Evolutionary conservation across 2,888 invertebrate genomes (phyloP).

Genomic region (Tillus elongatus): DNA sequence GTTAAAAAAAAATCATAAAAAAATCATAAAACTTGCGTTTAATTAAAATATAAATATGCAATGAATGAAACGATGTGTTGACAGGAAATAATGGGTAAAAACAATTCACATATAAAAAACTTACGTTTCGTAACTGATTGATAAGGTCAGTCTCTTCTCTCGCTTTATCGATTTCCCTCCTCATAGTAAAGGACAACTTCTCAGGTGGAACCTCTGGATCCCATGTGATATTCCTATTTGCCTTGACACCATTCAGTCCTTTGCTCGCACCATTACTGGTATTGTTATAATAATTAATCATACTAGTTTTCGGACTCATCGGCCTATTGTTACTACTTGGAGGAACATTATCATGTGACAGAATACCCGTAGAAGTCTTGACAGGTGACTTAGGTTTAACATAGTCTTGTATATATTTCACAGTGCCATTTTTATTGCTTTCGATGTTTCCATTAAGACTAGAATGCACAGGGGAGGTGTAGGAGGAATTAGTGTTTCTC

Average conservation of each 20-base stretch:
- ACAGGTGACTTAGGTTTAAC: slow-evolving; percentile 60
- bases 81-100: slow-evolving; percentile 10
- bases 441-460: slow-evolving; percentile 21
- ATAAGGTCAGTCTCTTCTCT: slow-evolving; percentile 81
- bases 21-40: too few relatives aligned
- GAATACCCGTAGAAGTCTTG: slow-evolving; percentile 45
- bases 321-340: slow-evolving; percentile 14
- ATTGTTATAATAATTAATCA: slow-evolving; percentile 8
- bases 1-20: too few relatives aligned
- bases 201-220: slow-evolving; percentile 61
- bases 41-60: too few relatives aligned
- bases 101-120: slow-evolving; percentile 33
- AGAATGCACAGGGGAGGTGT: too few relatives aligned
- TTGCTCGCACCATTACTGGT: slow-evolving; percentile 15
- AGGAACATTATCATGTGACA: slow-evolving; percentile 51
- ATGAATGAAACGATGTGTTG: too few relatives aligned
- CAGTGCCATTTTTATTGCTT: slow-evolving; percentile 10
- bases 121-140: slow-evolving; percentile 72
- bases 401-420: slow-evolving; percentile 43
- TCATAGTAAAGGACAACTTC: slow-evolving; percentile 84
- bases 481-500: slow-evolving; percentile 46
- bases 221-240: slow-evolving; percentile 55
- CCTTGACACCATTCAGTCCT: slow-evolving; percentile 27
- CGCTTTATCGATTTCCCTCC: slow-evolving; percentile 83
- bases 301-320: slow-evolving; percentile 8